phyloP scores from a whole-genome alignment of 2,888 invertebrate genomes.

The Teleogryllus oceanicus region DNA sequence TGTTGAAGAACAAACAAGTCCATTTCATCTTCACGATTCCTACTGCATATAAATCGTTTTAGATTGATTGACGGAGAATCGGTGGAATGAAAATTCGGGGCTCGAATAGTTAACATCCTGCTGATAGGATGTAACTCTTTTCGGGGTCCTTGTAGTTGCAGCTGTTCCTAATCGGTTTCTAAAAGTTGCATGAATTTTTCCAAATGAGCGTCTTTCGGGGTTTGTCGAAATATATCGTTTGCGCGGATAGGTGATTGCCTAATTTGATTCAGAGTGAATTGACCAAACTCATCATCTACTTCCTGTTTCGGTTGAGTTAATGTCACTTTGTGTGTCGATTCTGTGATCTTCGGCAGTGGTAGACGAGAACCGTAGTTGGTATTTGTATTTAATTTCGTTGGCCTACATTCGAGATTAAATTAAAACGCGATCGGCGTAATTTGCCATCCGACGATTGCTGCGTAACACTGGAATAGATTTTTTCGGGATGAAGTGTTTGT shows the following conservation, averaged over 20 bases:
- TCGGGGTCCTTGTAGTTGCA: background rate
- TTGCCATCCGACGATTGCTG: too few relatives aligned
- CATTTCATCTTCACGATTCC: slow-evolving; percentile 42
- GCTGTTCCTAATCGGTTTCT: background rate
- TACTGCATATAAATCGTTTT: slow-evolving; percentile 37
- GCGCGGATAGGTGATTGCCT: background rate
- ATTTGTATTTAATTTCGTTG: too few relatives aligned
- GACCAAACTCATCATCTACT: background rate
- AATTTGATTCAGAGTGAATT: background rate
- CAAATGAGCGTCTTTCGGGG: background rate
- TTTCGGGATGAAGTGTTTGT: too few relatives aligned
- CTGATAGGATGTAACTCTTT: background rate
- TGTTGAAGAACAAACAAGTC: background rate
- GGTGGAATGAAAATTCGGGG: background rate
- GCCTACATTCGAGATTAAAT: too few relatives aligned
- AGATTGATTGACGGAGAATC: slow-evolving; percentile 33
- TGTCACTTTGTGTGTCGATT: too few relatives aligned
- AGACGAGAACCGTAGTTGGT: too few relatives aligned
- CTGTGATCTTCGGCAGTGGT: too few relatives aligned
- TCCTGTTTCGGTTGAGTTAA: background rate
- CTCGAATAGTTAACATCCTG: background rate
- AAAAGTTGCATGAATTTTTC: background rate
- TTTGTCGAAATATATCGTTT: background rate
- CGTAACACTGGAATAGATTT: too few relatives aligned
- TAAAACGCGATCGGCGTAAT: too few relatives aligned